phyloP scores from a whole-genome alignment of 2,113 vertebrate genomes.

The Microtus ochrogaster region DNA sequence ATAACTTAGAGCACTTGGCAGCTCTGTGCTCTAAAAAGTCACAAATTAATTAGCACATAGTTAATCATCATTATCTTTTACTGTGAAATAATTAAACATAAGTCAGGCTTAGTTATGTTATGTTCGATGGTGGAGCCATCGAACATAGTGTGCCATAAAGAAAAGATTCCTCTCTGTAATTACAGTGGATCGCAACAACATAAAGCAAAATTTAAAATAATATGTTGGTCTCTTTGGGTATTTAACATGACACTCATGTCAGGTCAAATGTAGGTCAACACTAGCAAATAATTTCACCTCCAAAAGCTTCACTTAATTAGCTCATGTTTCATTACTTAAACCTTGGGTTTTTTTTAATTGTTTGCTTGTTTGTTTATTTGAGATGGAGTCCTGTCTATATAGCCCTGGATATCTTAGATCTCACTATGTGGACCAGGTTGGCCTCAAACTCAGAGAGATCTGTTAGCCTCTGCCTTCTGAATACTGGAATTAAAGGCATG shows the following conservation, averaged over 20 bases:
- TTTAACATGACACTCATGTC: conserved; percentile 42
- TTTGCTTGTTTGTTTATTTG: background rate
- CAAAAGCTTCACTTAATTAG: conserved; percentile 77
- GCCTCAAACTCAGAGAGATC: background rate
- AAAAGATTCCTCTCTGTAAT: conserved; percentile 59
- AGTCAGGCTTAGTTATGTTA: background rate
- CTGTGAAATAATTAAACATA: conserved; percentile 54
- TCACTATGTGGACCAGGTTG: background rate
- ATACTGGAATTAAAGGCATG: background rate
- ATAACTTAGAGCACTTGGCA: conserved; percentile 29
- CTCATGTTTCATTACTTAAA: conserved; percentile 68
- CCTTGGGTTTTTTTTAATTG: background rate
- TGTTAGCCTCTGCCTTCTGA: background rate
- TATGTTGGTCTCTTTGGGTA: conserved; percentile 62
- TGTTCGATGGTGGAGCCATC: too few species aligned
- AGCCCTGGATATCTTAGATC: background rate
- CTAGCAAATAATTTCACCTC: conserved; percentile 68
- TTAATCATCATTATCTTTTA: conserved; percentile 60
- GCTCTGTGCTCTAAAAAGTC: conserved; percentile 10
- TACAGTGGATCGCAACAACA: conserved; percentile 58
- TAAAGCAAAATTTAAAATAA: conserved; percentile 75
- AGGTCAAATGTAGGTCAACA: conserved; percentile 74
- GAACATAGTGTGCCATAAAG: conserved; percentile 49
- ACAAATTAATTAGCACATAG: conserved; percentile 55
- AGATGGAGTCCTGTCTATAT: background rate